These are phyloP conservation scores for Peromyscus nudipes DNA, from an alignment of 2,797 vertebrate genomes.

Conservation along the genomic window DNA sequence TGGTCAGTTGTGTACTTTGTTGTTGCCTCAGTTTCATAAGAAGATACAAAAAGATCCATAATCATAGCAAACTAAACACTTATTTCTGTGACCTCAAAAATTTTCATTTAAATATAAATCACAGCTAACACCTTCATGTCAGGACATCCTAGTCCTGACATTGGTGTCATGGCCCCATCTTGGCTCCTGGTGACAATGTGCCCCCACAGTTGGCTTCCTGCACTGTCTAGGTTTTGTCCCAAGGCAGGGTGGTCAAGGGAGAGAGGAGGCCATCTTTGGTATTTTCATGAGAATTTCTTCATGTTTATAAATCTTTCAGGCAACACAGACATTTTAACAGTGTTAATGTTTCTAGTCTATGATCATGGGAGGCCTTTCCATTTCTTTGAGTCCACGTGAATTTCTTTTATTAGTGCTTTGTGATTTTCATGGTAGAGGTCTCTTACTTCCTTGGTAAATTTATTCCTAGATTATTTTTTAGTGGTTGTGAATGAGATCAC, in stretches of 20 bases:
- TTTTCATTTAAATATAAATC: constrained; percentile 99
- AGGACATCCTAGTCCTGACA: neutral
- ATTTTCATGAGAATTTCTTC: neutral
- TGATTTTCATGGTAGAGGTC: neutral
- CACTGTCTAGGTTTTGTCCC: neutral
- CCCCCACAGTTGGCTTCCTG: neutral
- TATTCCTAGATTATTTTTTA: neutral
- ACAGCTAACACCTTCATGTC: constrained; percentile 95
- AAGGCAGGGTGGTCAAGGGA: neutral
- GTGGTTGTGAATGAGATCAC: neutral
- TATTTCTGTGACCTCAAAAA: constrained; percentile 97
- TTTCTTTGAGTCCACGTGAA: neutral
- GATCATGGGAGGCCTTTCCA: neutral
- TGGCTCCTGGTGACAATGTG: neutral
- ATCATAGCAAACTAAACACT: constrained; percentile 99
- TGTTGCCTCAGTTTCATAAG: constrained; percentile 98
- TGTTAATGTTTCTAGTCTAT: neutral
- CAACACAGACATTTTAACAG: neutral
- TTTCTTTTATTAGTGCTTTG: neutral
- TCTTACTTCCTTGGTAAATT: neutral
- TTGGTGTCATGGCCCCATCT: neutral
- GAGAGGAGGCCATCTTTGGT: neutral
- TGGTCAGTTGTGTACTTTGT: constrained; percentile 98
- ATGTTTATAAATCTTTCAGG: neutral
- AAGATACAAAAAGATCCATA: constrained; percentile 95